Base-by-base conservation (phyloP, 2,113 vertebrate species). In the Aphelocoma coerulescens region DNA sequence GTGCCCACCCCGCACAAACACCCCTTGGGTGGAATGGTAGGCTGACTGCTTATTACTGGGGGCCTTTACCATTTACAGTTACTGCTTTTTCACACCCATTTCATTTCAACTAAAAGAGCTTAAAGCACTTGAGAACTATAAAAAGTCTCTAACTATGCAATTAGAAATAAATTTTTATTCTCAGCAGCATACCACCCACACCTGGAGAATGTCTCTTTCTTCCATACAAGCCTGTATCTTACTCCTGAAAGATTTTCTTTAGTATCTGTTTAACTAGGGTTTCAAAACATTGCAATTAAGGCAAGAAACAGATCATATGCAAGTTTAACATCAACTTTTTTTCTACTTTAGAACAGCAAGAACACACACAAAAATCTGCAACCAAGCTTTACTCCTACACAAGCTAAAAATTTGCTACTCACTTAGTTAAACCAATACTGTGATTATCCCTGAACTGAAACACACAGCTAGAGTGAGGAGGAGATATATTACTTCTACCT, bases 321-420 rank as follows among this genome's bases (percentile, higher is more conserved):
- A 95, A 91, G 63, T 82, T 94, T 79, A 93, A 93, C 75, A 67
- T 72, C 43, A 93, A 90, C 43, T 91, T 88, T 91, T 93, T 88
- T 88, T 88, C 66, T 72, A 69, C 82, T 83, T 87, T 73, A 79
- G 35, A 84, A 97, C 95, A 95, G 33, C 43, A 89, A 35, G 49
- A 83, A 95, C 46, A 51, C 48, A 86, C 10, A 91, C 65, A 92
- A 79, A 67, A 68, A 68, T 44, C 37, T 65, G 88, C 61, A 94
- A 78, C 46, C 55, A 75, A 93, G 49, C 43, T 96, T 65, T 73
- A 58, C 67, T 93, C 84, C 92, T 61, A 96, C 61, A 86, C 35
- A 85, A 89, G 67, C 78, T 92, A 73, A 92, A 52, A 78, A 71
- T 95, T 82, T 88, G 79, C 89, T 92, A 33, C 46, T 59, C 58